Evolutionary conservation across 1,140 invertebrate genomes (phyloP).

Genomic region (Zaprionus lachaisei): DNA sequence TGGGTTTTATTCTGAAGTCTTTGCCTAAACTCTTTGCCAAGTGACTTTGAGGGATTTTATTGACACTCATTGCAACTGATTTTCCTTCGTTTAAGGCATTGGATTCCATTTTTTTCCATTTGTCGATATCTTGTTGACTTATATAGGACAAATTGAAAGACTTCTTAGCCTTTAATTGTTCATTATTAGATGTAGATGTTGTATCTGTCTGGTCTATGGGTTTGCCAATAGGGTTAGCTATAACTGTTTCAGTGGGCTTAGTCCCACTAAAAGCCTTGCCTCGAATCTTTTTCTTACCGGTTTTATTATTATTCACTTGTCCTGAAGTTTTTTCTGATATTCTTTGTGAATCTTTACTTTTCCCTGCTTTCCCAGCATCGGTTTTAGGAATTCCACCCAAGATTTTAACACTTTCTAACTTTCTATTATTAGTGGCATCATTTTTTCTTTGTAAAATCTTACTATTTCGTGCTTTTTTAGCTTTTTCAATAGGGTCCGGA

Average conservation of each 20-base stretch:
- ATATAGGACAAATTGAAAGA: background rate
- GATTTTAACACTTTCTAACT: background rate
- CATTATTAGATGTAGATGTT: background rate
- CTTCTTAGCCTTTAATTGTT: background rate
- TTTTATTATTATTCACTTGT: background rate
- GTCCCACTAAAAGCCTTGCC: background rate
- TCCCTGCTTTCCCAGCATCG: background rate
- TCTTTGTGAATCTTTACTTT: background rate
- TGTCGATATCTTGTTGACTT: background rate
- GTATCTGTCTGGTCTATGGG: too few relatives aligned
- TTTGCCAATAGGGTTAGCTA: too few relatives aligned
- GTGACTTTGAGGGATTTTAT: background rate
- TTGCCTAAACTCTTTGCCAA: background rate
- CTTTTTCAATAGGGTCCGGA: background rate
- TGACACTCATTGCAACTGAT: background rate
- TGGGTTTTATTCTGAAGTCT: background rate
- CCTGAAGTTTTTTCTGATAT: background rate
- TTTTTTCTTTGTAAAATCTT: background rate
- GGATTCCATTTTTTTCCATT: background rate
- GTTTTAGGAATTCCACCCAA: background rate
- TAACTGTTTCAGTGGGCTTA: background rate
- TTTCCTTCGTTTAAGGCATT: background rate
- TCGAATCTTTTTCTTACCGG: background rate
- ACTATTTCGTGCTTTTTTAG: too few relatives aligned
- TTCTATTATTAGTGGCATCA: background rate